Conservation (phyloP, 2,888 invertebrate species). For the Aricia artaxerxes region DNA sequence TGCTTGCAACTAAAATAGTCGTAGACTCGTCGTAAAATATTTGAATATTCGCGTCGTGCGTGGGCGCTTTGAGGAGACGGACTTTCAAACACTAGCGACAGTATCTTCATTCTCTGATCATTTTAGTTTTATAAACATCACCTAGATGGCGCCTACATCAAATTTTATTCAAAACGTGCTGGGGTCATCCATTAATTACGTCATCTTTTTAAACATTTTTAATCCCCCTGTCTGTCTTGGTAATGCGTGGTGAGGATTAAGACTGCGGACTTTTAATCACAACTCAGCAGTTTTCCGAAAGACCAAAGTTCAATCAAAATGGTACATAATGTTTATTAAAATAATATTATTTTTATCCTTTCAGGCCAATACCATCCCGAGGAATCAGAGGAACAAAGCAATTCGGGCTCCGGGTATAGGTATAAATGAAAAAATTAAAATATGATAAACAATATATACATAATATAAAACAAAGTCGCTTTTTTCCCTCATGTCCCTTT, state of each 20-base stretch:
- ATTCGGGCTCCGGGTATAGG: background rate
- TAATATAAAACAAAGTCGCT: too few species aligned
- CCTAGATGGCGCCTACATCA: background rate
- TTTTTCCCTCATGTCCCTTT: too few species aligned
- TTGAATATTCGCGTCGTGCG: background rate
- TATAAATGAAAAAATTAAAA: slow-evolving; percentile 15
- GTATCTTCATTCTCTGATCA: background rate
- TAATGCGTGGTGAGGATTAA: too few species aligned
- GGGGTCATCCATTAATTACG: too few species aligned
- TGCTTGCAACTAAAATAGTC: background rate
- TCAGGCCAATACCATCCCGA: slow-evolving; percentile 43
- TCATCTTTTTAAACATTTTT: too few species aligned
- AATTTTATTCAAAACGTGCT: background rate
- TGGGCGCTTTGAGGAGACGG: too few species aligned
- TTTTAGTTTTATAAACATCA: background rate
- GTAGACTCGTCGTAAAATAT: background rate
- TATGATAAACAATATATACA: background rate
- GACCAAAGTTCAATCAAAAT: too few species aligned
- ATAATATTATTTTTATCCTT: background rate
- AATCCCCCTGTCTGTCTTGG: too few species aligned
- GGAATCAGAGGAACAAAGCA: background rate
- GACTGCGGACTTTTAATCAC: too few species aligned
- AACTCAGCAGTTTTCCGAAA: too few species aligned
- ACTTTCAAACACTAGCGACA: background rate
- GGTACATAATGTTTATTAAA: background rate